These are phyloP conservation scores for Cossypha caffra DNA, from an alignment of 2,797 vertebrate species.

Conservation along the genomic window DNA sequence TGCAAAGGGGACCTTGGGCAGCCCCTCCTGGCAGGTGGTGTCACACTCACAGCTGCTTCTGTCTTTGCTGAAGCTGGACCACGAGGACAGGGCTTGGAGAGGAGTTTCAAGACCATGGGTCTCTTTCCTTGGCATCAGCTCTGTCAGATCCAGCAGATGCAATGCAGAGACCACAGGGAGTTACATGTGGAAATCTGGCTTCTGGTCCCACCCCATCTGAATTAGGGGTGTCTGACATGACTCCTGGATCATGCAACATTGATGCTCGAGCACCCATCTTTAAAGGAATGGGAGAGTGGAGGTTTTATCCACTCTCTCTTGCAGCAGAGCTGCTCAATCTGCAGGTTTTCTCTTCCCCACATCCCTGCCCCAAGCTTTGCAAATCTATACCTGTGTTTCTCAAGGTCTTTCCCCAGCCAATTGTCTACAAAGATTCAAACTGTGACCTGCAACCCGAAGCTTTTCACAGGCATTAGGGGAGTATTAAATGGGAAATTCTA, in stretches of 20 bases:
- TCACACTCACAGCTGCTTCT: not conserved
- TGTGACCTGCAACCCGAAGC: constrained; percentile 44
- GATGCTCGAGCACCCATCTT: not conserved
- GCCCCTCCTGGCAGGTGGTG: not conserved
- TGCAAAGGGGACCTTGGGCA: not conserved
- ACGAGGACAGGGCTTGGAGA: not conserved
- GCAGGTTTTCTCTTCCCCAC: not conserved
- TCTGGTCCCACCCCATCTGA: not conserved
- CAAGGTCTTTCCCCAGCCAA: constrained; percentile 22
- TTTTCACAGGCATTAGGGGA: constrained; percentile 69
- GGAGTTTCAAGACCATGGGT: not conserved
- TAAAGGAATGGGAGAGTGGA: not conserved
- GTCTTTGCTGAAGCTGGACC: not conserved
- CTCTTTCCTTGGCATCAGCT: not conserved
- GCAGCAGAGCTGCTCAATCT: not conserved
- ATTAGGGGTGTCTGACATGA: not conserved
- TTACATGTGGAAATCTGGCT: rapidly evolving
- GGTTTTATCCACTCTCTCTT: not conserved
- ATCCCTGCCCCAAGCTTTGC: not conserved
- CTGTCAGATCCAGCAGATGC: not conserved
- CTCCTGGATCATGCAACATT: not conserved
- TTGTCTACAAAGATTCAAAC: constrained; percentile 62
- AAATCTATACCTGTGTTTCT: constrained; percentile 32
- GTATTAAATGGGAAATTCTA: constrained; percentile 69
- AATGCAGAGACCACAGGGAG: not conserved